Evolutionary conservation across 2,888 invertebrate species (phyloP).

Genomic region (Agrotis clavis): DNA sequence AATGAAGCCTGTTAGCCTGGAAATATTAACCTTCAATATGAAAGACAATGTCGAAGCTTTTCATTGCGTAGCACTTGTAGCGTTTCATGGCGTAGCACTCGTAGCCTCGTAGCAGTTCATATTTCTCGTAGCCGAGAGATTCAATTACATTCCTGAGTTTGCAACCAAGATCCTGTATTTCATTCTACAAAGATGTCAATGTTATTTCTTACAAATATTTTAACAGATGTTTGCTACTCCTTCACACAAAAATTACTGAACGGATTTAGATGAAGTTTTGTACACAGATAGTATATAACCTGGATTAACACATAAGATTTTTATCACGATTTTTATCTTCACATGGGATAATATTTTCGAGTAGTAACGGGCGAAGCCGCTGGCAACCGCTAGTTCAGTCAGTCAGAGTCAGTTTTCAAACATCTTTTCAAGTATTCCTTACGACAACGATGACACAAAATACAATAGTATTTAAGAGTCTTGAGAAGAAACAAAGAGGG

Average conservation of each 20-base stretch:
- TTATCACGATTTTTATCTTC: no score
- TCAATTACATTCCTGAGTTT: neutral
- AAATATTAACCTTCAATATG: neutral
- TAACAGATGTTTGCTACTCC: no score
- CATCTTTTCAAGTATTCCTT: neutral
- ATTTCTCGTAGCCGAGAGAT: neutral
- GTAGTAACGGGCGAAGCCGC: no score
- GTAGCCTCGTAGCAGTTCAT: neutral
- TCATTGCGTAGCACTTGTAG: neutral
- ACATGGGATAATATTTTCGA: no score
- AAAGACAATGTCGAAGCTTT: neutral
- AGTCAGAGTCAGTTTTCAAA: slow-evolving; percentile 7
- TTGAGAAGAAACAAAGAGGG: slow-evolving; percentile 7
- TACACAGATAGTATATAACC: no score
- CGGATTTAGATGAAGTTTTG: no score
- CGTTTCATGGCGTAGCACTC: slow-evolving; percentile 1
- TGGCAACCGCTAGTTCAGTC: no score
- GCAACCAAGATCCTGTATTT: neutral
- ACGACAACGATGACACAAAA: slow-evolving; percentile 15
- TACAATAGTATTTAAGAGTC: slow-evolving; percentile 9
- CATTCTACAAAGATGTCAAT: neutral
- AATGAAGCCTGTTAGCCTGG: neutral
- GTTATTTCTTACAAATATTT: no score
- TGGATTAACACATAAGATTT: no score
- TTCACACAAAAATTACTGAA: no score